These are phyloP conservation scores for Pipistrellus pipistrellus DNA, from an alignment of 2,797 vertebrate genomes.

Conservation along the genomic window DNA sequence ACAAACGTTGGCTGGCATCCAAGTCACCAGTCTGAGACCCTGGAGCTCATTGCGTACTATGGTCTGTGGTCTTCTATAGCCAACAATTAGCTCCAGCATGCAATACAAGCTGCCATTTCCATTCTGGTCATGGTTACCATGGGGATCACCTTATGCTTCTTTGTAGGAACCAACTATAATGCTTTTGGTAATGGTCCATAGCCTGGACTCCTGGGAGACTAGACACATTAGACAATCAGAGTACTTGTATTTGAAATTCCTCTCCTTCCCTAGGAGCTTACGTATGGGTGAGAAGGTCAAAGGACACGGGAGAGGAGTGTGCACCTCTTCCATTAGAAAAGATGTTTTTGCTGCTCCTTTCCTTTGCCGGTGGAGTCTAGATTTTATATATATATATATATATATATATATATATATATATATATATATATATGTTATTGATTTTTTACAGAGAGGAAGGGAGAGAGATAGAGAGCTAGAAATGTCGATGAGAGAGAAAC, in stretches of 20 bases:
- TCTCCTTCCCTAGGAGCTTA: not conserved
- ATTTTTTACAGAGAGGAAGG: too few species aligned
- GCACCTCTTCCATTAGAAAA: not conserved
- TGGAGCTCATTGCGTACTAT: slow-evolving; percentile 38
- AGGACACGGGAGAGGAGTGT: not conserved
- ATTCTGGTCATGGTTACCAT: slow-evolving; percentile 58
- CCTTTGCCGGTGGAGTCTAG: not conserved
- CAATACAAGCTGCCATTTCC: slow-evolving; percentile 45
- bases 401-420: too few species aligned
- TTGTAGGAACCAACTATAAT: slow-evolving; percentile 56
- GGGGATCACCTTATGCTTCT: slow-evolving; percentile 46
- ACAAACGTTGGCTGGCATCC: slow-evolving; percentile 40
- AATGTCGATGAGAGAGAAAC: too few species aligned
- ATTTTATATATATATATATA: too few species aligned
- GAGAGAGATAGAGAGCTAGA: too few species aligned
- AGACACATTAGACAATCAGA: slow-evolving; percentile 36
- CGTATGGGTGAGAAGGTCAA: not conserved
- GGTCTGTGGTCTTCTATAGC: slow-evolving; percentile 45
- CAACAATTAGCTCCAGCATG: slow-evolving; percentile 57
- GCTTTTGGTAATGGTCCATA: slow-evolving; percentile 52
- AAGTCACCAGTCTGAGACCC: slow-evolving; percentile 24
- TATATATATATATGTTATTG: too few species aligned
- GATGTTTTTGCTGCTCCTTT: not conserved
- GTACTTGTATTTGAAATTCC: slow-evolving; percentile 44
- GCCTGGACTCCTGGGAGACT: slow-evolving; percentile 13